Evolutionary conservation across 2,888 invertebrate genomes (phyloP), one percentile per base, ranked within the genome.

Genomic region (Caenorhabditis sp.): DNA sequence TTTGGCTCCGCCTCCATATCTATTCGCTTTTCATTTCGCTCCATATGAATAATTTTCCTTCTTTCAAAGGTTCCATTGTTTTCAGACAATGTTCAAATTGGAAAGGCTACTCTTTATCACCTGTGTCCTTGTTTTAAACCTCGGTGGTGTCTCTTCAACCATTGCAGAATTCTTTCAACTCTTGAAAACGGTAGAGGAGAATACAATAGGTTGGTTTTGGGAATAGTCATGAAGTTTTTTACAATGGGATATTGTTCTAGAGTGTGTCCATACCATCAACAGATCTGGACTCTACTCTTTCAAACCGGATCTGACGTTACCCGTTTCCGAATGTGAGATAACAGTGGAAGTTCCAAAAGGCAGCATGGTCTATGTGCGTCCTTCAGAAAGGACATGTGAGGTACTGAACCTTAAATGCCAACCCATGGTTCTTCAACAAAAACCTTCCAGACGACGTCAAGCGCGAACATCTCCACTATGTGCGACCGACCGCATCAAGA

Each of bases 361-460:
- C 3, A 58, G 12, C 10, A 41, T 73, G 24, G 82, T 72, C 10
- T 72, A 61, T 26, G 26, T 82, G 0, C 56, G 35, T 12, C 58
- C 73, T 26, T 22, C 64, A 1, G 49, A 76, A 49, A 51, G 68
- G 59, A 76, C 76, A 72, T 82, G 82, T 58, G 64, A 82, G 75
- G 81, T 82, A 70, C 64, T 79, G 47, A 70, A 54, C 19, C 59
- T 66, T 35, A 35, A 76, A 76, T 2, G 12, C 26, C 54, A 2
- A 5, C 22, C 26, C 26, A 54, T 26, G 24, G 54, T 54, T 54
- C 26, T 19, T 56, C 26, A 31, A 22, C 24, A 14, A 44, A 63
- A 41, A 28, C 10, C 22, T 75, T 81, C 26, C 66, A 82, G 76
- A 64, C 54, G 47, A 59, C 76, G 14, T 66, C 73, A 41, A 76